phyloP scores from a whole-genome alignment of 23 tunicate species.

The Botrylloides violaceus region DNA sequence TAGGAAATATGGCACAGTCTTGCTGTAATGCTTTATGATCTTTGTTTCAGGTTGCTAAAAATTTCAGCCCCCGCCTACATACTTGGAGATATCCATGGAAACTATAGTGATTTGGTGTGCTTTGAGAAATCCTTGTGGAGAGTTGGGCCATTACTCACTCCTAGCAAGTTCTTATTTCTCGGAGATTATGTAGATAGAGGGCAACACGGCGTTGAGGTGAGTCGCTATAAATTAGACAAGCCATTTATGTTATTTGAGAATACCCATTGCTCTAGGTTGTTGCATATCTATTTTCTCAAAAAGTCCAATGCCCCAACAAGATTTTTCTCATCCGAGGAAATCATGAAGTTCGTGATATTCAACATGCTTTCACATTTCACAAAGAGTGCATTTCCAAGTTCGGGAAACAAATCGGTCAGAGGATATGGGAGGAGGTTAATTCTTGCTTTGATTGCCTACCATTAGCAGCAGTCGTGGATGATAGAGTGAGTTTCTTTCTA shows the following conservation, averaged over 20 bases:
- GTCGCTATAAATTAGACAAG: too few relatives aligned
- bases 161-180: conserved; percentile 72
- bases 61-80: conserved; percentile 80
- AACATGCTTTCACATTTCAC: conserved; percentile 77
- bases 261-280: conserved; percentile 66
- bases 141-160: conserved; percentile 73
- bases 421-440: conserved; percentile 79
- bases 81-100: conserved; percentile 91
- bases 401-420: conserved; percentile 45
- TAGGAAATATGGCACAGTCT: background rate
- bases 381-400: conserved; percentile 70
- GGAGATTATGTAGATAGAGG: conserved; percentile 97
- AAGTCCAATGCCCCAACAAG: conserved; percentile 76
- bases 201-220: conserved; percentile 75
- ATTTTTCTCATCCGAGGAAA: conserved; percentile 87
- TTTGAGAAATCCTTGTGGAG: conserved; percentile 86
- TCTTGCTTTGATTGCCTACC: conserved; percentile 76
- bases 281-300: conserved; percentile 83
- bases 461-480: conserved; percentile 85
- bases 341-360: conserved; percentile 86
- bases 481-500: conserved; percentile 37
- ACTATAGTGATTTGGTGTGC: conserved; percentile 71
- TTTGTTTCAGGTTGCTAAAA: conserved; percentile 38
- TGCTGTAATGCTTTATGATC: background rate
- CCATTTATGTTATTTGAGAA: too few relatives aligned